phyloP scores from a whole-genome alignment of 2,797 vertebrate genomes.

The Acropternis orthonyx region DNA sequence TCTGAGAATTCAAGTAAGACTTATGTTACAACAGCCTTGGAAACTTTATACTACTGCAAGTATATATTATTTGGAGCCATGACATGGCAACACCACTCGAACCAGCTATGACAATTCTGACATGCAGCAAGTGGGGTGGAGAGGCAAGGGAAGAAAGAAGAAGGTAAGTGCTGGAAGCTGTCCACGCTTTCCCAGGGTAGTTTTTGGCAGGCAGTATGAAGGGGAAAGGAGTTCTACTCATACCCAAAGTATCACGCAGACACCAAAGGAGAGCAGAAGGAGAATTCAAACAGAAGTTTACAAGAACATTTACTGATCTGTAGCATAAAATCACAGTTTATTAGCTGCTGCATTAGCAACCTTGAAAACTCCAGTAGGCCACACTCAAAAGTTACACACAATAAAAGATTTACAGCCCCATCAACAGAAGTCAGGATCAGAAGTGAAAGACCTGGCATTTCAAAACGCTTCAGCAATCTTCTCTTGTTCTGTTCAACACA shows the following conservation, averaged over 20 bases:
- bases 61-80: neutral
- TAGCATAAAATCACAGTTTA: neutral
- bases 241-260: accelerated
- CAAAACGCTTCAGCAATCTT: neutral
- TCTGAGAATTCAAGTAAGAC: neutral
- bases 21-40: neutral
- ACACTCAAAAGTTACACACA: neutral
- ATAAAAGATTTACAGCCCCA: neutral
- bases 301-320: neutral
- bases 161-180: accelerated
- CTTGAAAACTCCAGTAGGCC: neutral
- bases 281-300: neutral
- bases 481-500: neutral
- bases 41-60: neutral
- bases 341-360: neutral
- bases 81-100: neutral
- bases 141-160: accelerated
- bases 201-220: neutral
- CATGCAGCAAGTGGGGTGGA: neutral
- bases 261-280: neutral
- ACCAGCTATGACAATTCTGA: neutral
- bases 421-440: neutral
- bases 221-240: neutral
- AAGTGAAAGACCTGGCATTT: neutral
- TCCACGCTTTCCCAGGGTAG: neutral